Conservation (phyloP, 2,113 vertebrate genomes). For the Potamarius usumacintae region DNA sequence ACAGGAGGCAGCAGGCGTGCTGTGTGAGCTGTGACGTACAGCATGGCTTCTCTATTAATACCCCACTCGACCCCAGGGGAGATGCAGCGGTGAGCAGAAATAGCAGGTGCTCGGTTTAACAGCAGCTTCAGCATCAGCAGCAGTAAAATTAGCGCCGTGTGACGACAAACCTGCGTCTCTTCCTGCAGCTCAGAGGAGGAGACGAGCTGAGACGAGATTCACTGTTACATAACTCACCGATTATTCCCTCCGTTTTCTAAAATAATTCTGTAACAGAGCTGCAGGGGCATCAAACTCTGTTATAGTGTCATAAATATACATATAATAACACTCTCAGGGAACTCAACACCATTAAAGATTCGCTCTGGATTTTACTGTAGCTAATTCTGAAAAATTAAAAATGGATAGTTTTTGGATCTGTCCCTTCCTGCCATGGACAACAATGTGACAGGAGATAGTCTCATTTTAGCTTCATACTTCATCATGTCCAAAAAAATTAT, state of each 20-base stretch:
- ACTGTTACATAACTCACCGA: background rate
- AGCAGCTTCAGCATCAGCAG: slow-evolving; percentile 29
- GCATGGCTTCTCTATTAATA: slow-evolving; percentile 12
- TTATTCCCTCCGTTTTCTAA: background rate
- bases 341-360: too few relatives aligned
- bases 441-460: too few relatives aligned
- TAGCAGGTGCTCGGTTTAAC: slow-evolving; percentile 4
- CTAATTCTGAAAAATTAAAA: too few relatives aligned
- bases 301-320: background rate
- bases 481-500: too few relatives aligned
- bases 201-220: background rate
- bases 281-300: background rate
- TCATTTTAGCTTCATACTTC: too few relatives aligned
- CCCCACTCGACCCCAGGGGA: slow-evolving; percentile 5
- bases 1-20: background rate
- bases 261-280: background rate
- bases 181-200: slow-evolving; percentile 6
- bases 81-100: slow-evolving; percentile 19
- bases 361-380: too few relatives aligned
- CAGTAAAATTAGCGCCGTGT: slow-evolving; percentile 22
- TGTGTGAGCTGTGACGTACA: slow-evolving; percentile 11
- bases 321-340: background rate
- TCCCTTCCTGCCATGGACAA: too few relatives aligned
- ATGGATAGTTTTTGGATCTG: too few relatives aligned
- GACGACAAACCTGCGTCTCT: slow-evolving; percentile 23